A percentile compares a stretch with the other conserved stretches of the same genome.
These are phyloP conservation scores for Tachina fera DNA, from an alignment of 2,888 invertebrate genomes.

Conservation along the genomic window DNA sequence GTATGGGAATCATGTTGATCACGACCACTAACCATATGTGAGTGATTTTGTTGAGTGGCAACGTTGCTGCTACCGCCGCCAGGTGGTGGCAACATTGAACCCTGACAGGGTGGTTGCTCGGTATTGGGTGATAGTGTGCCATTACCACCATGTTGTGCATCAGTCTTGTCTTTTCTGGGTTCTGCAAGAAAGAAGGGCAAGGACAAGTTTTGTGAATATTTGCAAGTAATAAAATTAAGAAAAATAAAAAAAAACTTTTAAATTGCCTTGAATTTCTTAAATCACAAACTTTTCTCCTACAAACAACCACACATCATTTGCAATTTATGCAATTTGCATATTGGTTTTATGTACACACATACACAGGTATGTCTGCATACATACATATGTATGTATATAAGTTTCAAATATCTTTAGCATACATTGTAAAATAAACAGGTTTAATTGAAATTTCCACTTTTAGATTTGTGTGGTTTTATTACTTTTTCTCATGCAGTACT, in stretches of 20 bases:
- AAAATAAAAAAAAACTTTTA: neutral
- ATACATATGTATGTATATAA: too few relatives aligned
- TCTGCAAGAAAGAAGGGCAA: slow-evolving; percentile 85
- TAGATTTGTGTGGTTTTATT: slow-evolving; percentile 23
- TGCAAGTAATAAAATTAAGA: neutral
- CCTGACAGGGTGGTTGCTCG: slow-evolving; percentile 83
- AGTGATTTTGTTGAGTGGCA: slow-evolving; percentile 73
- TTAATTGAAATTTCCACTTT: slow-evolving; percentile 38
- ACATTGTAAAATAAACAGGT: slow-evolving; percentile 9
- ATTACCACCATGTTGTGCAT: slow-evolving; percentile 84
- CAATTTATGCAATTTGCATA: neutral
- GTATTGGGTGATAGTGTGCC: slow-evolving; percentile 86
- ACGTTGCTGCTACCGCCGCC: slow-evolving; percentile 82
- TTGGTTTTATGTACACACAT: neutral
- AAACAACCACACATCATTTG: neutral
- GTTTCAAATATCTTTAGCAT: neutral
- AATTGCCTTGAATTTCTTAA: neutral
- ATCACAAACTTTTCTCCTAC: neutral
- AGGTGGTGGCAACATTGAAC: slow-evolving; percentile 81
- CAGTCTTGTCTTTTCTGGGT: slow-evolving; percentile 97
- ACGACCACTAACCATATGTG: slow-evolving; percentile 74
- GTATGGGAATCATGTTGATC: slow-evolving; percentile 75
- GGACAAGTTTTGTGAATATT: neutral
- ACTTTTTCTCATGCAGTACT: neutral
- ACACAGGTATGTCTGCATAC: too few relatives aligned